A percentile compares a stretch with the other conserved stretches of the same genome.
phyloP scores from a whole-genome alignment of 2,113 vertebrate species.

The Phalacrocorax pelagicus region DNA sequence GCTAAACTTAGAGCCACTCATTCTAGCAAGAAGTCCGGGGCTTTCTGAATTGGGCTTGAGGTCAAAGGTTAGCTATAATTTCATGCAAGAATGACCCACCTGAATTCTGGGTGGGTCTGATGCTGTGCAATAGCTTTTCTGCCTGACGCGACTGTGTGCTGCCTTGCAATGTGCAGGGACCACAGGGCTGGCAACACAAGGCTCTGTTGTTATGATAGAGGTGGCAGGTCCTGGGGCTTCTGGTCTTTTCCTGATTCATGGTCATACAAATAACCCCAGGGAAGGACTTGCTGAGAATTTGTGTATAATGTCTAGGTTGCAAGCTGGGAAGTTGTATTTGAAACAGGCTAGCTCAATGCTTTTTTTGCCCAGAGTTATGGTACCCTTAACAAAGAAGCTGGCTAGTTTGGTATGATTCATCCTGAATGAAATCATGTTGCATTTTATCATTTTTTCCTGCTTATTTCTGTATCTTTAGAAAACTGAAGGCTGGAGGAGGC shows the following conservation, averaged over 20 bases:
- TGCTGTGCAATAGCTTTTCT: not conserved
- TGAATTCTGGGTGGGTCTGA: not conserved
- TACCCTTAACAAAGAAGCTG: not conserved
- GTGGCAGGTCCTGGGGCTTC: not conserved
- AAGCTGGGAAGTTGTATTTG: not conserved
- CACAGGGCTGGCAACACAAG: not conserved
- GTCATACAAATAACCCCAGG: not conserved
- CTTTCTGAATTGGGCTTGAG: not conserved
- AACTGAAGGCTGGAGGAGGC: not conserved
- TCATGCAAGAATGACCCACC: not conserved
- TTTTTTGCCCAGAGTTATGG: not conserved
- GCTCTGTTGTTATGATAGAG: not conserved
- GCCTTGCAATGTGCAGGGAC: not conserved
- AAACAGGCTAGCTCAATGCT: not conserved
- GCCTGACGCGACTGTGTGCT: not conserved
- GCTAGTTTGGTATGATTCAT: not conserved
- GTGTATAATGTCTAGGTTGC: not conserved
- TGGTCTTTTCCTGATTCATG: not conserved
- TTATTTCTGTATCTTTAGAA: accelerated
- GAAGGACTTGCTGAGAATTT: not conserved
- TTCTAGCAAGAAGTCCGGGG: not conserved
- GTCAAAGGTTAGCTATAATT: constrained; percentile 1
- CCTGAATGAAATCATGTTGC: not conserved
- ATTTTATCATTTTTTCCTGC: not conserved
- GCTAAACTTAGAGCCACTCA: not conserved